These are phyloP conservation scores for Dasypolia templi DNA, from an alignment of 2,888 invertebrate genomes.

Conservation along the genomic window DNA sequence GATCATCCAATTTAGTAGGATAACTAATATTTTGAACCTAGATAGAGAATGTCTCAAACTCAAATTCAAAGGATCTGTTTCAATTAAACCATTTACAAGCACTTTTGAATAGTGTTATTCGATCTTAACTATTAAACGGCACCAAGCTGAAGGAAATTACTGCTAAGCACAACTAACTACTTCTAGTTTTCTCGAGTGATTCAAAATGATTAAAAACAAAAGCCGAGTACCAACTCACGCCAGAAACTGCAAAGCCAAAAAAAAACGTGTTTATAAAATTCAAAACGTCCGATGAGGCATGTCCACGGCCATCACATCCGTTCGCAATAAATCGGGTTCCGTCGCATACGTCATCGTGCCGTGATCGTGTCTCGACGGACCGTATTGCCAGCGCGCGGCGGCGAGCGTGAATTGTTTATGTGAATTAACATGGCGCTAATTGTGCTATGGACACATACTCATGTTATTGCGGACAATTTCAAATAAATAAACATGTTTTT, in stretches of 20 bases:
- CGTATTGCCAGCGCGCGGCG: constrained; percentile 16
- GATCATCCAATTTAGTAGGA: background rate
- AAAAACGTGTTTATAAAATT: constrained; percentile 33
- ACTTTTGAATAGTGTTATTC: background rate
- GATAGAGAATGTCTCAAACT: background rate
- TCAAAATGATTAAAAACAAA: background rate
- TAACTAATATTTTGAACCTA: background rate
- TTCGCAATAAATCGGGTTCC: constrained; percentile 52
- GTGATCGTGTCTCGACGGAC: constrained; percentile 12
- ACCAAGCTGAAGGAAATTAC: background rate
- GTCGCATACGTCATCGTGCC: constrained; percentile 51
- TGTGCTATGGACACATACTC: constrained; percentile 30
- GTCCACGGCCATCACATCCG: constrained; percentile 45
- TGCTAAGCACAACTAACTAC: too few relatives aligned
- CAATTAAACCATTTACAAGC: too few relatives aligned
- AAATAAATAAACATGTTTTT: constrained; percentile 56
- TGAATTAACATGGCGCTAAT: too few relatives aligned
- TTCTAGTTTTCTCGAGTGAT: background rate
- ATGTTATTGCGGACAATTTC: constrained; percentile 47
- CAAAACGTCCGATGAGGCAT: constrained; percentile 32
- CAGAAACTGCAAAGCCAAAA: constrained; percentile 15
- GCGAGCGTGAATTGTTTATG: constrained; percentile 52
- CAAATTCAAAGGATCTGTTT: too few relatives aligned
- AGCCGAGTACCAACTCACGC: background rate
- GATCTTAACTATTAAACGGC: too few relatives aligned